Evolutionary conservation across 1,140 invertebrate species (phyloP).

Genomic region (silkworm (Bombyx mori)): ASM3026992v2 NC_085128.1:11987001-11987500

Average conservation of each 20-base stretch:
- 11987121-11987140: slow-evolving; percentile 31
- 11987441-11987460: slow-evolving; percentile 28
- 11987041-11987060: slow-evolving; percentile 58
- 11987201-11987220: too few relatives aligned
- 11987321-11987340: too few relatives aligned
- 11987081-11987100: slow-evolving; percentile 45
- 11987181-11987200: too few relatives aligned
- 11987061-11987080: slow-evolving; percentile 56
- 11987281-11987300: too few relatives aligned
- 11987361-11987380: slow-evolving; percentile 24
- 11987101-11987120: slow-evolving; percentile 45
- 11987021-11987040: slow-evolving; percentile 50
- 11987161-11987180: too few relatives aligned
- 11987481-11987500: slow-evolving; percentile 30
- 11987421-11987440: slow-evolving; percentile 17
- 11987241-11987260: too few relatives aligned
- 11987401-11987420: slow-evolving; percentile 26
- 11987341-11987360: background rate
- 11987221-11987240: too few relatives aligned
- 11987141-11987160: too few relatives aligned
- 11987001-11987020: slow-evolving; percentile 60
- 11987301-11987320: too few relatives aligned
- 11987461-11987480: slow-evolving; percentile 29
- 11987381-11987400: slow-evolving; percentile 10
- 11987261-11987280: too few relatives aligned